These are phyloP conservation scores for Rhagophthalmus giganteus DNA, from an alignment of 2,888 invertebrate species.

Conservation along the genomic window DNA sequence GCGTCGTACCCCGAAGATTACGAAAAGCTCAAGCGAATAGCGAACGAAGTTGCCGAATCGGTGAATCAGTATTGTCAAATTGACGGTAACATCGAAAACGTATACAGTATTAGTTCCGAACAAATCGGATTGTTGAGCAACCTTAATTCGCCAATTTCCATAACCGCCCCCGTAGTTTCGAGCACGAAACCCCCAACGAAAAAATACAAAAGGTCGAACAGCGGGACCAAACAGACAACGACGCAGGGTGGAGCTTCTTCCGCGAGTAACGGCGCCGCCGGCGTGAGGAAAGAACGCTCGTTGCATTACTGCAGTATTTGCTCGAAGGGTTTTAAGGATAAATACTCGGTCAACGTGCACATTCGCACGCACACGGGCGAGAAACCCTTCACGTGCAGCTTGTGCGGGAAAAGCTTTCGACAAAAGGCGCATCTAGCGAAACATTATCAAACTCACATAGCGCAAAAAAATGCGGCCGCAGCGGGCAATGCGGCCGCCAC, in stretches of 20 bases:
- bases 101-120: conserved; percentile 57
- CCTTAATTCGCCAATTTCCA: conserved; percentile 50
- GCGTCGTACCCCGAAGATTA: conserved; percentile 77
- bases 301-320: conserved; percentile 92
- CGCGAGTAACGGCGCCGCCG: conserved; percentile 72
- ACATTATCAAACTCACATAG: conserved; percentile 91
- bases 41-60: conserved; percentile 78
- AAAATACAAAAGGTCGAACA: conserved; percentile 70
- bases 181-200: conserved; percentile 66
- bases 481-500: conserved; percentile 60
- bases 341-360: conserved; percentile 97
- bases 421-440: conserved; percentile 92
- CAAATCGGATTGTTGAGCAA: conserved; percentile 52
- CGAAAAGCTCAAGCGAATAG: conserved; percentile 82
- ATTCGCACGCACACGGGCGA: conserved; percentile 97
- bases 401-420: conserved; percentile 91
- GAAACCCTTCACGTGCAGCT: conserved; percentile 92
- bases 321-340: conserved; percentile 92
- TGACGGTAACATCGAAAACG: conserved; percentile 59
- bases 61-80: conserved; percentile 69
- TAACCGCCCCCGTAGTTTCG: conserved; percentile 63
- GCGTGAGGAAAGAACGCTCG: conserved; percentile 83
- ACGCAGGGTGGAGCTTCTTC: conserved; percentile 59
- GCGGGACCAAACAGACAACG: conserved; percentile 45
- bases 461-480: conserved; percentile 75